These are phyloP conservation scores for Luidia sarsii DNA, from an alignment of 53 echinoderm and acorn worm species.

Conservation along the genomic window DNA sequence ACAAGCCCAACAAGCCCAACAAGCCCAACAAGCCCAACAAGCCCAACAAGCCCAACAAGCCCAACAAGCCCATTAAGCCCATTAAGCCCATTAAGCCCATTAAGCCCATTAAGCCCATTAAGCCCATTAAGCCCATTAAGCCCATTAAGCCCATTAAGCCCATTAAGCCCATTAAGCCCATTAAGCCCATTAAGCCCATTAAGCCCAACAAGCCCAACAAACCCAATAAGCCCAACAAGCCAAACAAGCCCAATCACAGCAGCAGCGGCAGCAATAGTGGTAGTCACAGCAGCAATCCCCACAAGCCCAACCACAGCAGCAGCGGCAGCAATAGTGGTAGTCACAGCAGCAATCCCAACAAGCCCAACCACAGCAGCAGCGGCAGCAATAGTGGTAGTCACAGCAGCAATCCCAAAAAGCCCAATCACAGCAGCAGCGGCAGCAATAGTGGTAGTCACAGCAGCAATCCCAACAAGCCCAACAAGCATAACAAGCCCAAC, in stretches of 20 bases:
- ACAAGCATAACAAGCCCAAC: no score
- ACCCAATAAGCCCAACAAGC: neutral
- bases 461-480: neutral
- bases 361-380: neutral
- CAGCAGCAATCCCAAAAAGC: neutral
- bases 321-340: neutral
- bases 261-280: neutral
- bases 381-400: neutral
- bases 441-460: neutral
- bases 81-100: no score
- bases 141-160: no score
- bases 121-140: no score
- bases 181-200: no score
- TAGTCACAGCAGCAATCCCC: neutral
- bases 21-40: neutral
- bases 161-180: no score
- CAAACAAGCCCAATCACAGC: no score
- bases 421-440: conserved; percentile 7
- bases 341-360: neutral
- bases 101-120: no score
- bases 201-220: neutral
- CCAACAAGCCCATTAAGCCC: no score
- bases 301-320: neutral
- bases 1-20: neutral
- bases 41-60: neutral